Conservation (phyloP, 2,797 vertebrate species). For the Dryobates pubescens region DNA sequence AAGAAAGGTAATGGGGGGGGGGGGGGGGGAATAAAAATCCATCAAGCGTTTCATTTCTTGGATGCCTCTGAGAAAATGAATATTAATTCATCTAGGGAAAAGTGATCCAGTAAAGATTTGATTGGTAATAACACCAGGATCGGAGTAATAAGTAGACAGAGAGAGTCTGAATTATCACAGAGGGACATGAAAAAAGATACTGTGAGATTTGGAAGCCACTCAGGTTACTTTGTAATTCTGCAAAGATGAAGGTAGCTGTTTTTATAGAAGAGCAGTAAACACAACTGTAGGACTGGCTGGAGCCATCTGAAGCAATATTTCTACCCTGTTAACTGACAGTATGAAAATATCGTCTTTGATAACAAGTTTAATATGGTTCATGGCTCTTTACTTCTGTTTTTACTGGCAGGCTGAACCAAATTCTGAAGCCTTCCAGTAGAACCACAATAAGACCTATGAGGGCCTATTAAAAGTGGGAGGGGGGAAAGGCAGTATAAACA, state of each 20-base stretch:
- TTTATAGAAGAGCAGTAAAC: constrained; percentile 6
- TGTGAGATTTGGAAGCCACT: constrained; percentile 9
- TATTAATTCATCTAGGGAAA: constrained; percentile 30
- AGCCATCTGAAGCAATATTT: constrained; percentile 35
- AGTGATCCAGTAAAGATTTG: constrained; percentile 7
- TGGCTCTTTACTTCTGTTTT: constrained; percentile 37
- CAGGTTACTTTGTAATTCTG: background rate
- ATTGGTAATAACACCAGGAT: constrained; percentile 15
- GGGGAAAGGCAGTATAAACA: background rate
- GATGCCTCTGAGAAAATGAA: constrained; percentile 35
- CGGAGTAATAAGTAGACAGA: constrained; percentile 7
- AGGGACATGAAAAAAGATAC: background rate
- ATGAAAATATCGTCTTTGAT: constrained; percentile 26
- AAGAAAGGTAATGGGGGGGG: constrained; percentile 32
- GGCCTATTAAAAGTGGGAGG: background rate
- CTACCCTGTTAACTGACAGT: background rate
- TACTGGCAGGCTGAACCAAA: background rate
- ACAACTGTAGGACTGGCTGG: constrained; percentile 21
- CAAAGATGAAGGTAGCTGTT: background rate
- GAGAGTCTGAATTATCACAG: background rate
- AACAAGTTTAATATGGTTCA: constrained; percentile 22
- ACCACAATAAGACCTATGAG: background rate
- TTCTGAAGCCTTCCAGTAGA: constrained; percentile 3
- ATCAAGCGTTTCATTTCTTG: constrained; percentile 45
- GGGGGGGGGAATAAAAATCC: background rate